A percentile compares a stretch with the other conserved stretches of the same genome.
phyloP scores from a whole-genome alignment of 2,797 vertebrate genomes.

The Enteromius trimaculatus region DNA sequence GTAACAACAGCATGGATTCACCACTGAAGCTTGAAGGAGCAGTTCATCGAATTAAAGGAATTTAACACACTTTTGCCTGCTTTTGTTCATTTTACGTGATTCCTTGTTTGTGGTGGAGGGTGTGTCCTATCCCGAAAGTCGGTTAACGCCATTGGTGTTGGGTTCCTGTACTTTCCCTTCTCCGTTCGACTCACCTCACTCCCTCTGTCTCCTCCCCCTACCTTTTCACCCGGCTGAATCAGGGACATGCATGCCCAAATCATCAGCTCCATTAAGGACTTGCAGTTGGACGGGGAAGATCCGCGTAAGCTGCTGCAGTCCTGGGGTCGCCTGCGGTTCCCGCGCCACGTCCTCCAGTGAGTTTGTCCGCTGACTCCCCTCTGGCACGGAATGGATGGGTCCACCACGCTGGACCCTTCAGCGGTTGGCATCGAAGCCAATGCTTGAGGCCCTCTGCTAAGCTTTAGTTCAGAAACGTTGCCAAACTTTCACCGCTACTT shows the following conservation, averaged over 20 bases:
- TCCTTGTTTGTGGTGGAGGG: slow-evolving; percentile 51
- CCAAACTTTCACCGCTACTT: neutral
- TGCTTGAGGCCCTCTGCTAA: slow-evolving; percentile 21
- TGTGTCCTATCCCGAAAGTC: slow-evolving; percentile 60
- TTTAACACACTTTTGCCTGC: slow-evolving; percentile 25
- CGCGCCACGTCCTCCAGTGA: slow-evolving; percentile 90
- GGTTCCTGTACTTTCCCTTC: slow-evolving; percentile 61
- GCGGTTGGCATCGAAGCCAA: neutral
- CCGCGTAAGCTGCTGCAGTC: slow-evolving; percentile 92
- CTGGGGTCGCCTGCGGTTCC: slow-evolving; percentile 88
- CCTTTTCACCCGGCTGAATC: slow-evolving; percentile 63
- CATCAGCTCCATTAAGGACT: slow-evolving; percentile 96
- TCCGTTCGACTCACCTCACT: slow-evolving; percentile 24
- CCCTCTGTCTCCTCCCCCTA: slow-evolving; percentile 54
- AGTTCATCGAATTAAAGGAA: slow-evolving; percentile 11
- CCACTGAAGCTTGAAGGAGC: slow-evolving; percentile 14
- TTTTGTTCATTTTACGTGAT: slow-evolving; percentile 28
- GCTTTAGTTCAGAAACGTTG: slow-evolving; percentile 18
- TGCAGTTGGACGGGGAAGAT: slow-evolving; percentile 94
- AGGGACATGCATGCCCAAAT: slow-evolving; percentile 98
- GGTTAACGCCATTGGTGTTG: slow-evolving; percentile 65
- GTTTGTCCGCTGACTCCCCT: slow-evolving; percentile 71
- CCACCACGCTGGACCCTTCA: neutral
- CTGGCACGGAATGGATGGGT: slow-evolving; percentile 8
- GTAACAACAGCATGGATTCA: slow-evolving; percentile 72